Evolutionary conservation across 2,797 vertebrate genomes (phyloP), one percentile per base, ranked within the genome.

Genomic region (Tinamus major): DNA sequence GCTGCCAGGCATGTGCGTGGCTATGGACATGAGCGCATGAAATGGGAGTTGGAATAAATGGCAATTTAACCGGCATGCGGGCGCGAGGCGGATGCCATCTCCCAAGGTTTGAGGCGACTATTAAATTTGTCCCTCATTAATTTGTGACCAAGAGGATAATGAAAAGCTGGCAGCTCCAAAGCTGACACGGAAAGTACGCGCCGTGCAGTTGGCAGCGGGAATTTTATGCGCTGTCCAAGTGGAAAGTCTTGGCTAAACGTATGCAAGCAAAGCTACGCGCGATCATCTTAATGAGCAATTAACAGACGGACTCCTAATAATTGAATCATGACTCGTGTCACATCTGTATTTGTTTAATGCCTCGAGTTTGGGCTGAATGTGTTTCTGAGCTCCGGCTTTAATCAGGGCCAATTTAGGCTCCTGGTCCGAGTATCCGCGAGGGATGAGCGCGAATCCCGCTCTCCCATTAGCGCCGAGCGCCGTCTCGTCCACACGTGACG

Each of bases 101-200:
- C 93, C 59, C 59, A 91, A 61, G 87, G 85, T 92, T 96, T 95
- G 91, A 94, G 74, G 85, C 68, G 86, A 83, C 88, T 81, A 69
- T 97, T 94, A 96, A 96, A 94, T 96, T 94, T 79, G 88, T 82
- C 89, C 59, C 79, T 96, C 86, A 91, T 95, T 96, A 95, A 95
- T 95, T 94, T 94, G 72, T 92, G 92, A 61, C 80, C 91, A 83
- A 77, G 81, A 79, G 72, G 72, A 94, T 96, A 91, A 96, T 92
- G 85, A 93, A 94, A 93, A 94, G 87, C 78, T 19, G 63, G 78
- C 68, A 68, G 33, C 46, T 83, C 85, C 85, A 20, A 64, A 76
- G 76, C 13, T 89, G 95, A 93, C 88, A 62, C 71, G 67, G 65
- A 85, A 93, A 71, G 70, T 86, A 72, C 90, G 94, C 48, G 10